These are phyloP conservation scores for Brenthis ino DNA, from an alignment of 2,888 invertebrate species.

Conservation along the genomic window DNA sequence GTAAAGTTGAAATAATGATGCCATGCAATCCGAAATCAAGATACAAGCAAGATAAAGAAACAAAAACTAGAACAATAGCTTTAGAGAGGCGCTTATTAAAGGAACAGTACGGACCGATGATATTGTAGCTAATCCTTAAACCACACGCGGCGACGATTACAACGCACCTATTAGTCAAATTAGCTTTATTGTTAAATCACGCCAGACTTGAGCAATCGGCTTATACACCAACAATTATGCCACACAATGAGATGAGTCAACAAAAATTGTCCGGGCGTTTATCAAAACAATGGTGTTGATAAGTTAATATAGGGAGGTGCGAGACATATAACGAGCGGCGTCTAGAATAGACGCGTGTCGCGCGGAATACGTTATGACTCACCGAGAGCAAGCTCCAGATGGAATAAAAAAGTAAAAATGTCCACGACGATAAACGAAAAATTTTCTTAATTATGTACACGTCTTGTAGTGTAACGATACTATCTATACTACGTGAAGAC, in stretches of 20 bases:
- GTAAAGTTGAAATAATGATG: conserved; percentile 36
- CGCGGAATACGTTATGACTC: conserved; percentile 69
- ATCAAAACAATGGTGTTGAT: conserved; percentile 83
- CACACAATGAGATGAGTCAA: conserved; percentile 79
- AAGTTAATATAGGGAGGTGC: conserved; percentile 79
- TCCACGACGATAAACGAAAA: conserved; percentile 58
- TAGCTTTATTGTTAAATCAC: conserved; percentile 77
- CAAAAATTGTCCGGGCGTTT: conserved; percentile 76
- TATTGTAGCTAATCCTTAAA: conserved; percentile 74
- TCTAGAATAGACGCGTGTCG: conserved; percentile 63
- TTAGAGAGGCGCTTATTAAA: conserved; percentile 70
- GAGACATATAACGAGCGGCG: conserved; percentile 71
- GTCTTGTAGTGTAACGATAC: conserved; percentile 57
- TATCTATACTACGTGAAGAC: conserved; percentile 46
- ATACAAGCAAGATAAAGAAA: conserved; percentile 44
- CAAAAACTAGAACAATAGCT: conserved; percentile 72
- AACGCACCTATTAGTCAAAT: conserved; percentile 82
- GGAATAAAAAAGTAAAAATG: conserved; percentile 50
- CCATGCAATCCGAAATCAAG: conserved; percentile 43
- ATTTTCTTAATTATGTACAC: conserved; percentile 55
- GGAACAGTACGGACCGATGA: conserved; percentile 57
- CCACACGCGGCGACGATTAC: conserved; percentile 81
- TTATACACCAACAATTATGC: conserved; percentile 78
- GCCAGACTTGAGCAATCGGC: conserved; percentile 74
- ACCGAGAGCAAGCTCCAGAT: conserved; percentile 47